phyloP scores from a whole-genome alignment of 1,140 invertebrate species.

The Atta colombica region DNA sequence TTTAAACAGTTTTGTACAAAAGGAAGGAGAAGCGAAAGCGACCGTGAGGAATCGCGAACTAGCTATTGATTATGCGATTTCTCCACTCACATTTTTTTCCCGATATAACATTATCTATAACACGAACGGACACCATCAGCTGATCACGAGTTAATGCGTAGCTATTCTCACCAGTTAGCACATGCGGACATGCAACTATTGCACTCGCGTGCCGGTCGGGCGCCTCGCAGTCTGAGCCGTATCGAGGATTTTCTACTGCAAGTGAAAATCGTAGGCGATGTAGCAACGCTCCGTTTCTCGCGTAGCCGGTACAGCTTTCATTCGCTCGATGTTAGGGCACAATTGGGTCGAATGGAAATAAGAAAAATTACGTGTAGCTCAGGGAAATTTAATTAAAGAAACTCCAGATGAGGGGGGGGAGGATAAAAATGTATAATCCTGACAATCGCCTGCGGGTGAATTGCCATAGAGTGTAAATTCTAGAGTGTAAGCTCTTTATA shows the following conservation, averaged over 20 bases:
- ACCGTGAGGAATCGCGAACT: not conserved
- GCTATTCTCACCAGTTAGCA: constrained; percentile 61
- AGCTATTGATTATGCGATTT: constrained; percentile 24
- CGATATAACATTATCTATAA: constrained; percentile 40
- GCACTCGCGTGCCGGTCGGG: constrained; percentile 43
- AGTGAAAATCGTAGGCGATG: not conserved
- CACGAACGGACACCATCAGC: constrained; percentile 52
- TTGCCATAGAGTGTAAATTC: not conserved
- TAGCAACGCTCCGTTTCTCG: not conserved
- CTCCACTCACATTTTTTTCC: constrained; percentile 17
- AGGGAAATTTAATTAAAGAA: constrained; percentile 52
- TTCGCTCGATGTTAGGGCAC: constrained; percentile 15
- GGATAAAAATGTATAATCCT: not conserved
- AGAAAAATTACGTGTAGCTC: constrained; percentile 41
- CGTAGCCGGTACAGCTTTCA: constrained; percentile 10
- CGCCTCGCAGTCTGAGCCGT: constrained; percentile 54
- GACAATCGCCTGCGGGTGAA: not conserved
- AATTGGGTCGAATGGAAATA: constrained; percentile 62
- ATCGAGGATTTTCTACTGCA: constrained; percentile 52
- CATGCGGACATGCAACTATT: constrained; percentile 48
- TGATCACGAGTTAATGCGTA: constrained; percentile 61
- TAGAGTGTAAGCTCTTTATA: not conserved
- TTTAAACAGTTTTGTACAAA: constrained; percentile 34
- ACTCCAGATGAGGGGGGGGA: not conserved
- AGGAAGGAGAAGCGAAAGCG: not conserved